These are phyloP conservation scores for Cryptus viduatorius DNA, from an alignment of 2,888 invertebrate species.

Conservation along the genomic window DNA sequence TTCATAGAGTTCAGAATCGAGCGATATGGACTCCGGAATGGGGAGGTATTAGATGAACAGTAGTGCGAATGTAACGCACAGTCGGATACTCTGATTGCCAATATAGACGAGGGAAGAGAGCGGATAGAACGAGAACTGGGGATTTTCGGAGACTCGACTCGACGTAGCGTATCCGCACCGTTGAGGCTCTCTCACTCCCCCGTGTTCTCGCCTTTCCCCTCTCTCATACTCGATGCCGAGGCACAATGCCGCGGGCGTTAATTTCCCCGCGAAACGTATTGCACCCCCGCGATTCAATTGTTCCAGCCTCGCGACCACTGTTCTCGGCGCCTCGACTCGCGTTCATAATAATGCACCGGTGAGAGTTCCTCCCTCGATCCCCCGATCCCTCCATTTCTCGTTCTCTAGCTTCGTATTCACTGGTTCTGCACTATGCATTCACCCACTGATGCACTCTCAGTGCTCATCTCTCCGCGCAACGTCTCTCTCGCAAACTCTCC, in stretches of 20 bases:
- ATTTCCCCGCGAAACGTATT: constrained; percentile 83
- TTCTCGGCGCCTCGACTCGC: constrained; percentile 65
- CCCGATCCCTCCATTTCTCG: constrained; percentile 58
- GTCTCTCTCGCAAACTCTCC: constrained; percentile 17
- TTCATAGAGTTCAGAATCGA: constrained; percentile 34
- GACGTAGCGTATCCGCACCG: constrained; percentile 46
- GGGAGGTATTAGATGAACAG: constrained; percentile 58
- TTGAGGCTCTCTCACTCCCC: constrained; percentile 25
- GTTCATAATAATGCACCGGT: constrained; percentile 71
- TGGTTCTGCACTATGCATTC: constrained; percentile 69
- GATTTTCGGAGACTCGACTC: constrained; percentile 54
- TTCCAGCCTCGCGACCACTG: constrained; percentile 75
- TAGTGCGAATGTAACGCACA: constrained; percentile 70
- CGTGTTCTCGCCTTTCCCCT: constrained; percentile 37
- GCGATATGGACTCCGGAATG: neutral
- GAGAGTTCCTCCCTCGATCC: constrained; percentile 44
- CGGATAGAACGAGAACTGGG: neutral
- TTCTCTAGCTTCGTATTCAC: constrained; percentile 66
- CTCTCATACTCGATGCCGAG: neutral
- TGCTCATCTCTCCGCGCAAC: constrained; percentile 37
- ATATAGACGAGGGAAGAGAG: constrained; percentile 74
- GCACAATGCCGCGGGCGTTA: constrained; percentile 83
- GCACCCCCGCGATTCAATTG: constrained; percentile 83
- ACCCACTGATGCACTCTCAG: constrained; percentile 53
- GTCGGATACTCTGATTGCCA: constrained; percentile 82